Evolutionary conservation across 2,113 vertebrate genomes (phyloP).

Genomic region (Poeciliopsis occidentalis): DNA sequence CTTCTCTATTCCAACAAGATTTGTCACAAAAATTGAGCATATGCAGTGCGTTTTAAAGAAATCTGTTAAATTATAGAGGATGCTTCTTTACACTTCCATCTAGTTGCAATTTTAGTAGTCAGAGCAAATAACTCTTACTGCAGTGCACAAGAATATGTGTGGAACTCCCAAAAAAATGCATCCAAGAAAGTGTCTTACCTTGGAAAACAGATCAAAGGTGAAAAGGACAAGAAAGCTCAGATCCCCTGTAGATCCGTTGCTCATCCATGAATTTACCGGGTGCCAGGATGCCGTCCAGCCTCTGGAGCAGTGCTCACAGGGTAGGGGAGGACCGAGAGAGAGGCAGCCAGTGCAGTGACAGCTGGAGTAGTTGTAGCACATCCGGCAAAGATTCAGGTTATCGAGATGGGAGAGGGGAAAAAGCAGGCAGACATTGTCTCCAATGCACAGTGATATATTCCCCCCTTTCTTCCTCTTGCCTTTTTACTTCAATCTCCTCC

Average conservation of each 20-base stretch:
- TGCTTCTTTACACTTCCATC: constrained; percentile 26
- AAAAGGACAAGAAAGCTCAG: constrained; percentile 72
- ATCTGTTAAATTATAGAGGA: constrained; percentile 16
- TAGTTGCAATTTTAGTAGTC: constrained; percentile 1
- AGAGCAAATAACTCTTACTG: constrained; percentile 23
- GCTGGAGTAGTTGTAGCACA: constrained; percentile 77
- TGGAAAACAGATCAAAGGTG: constrained; percentile 74
- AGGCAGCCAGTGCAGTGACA: constrained; percentile 71
- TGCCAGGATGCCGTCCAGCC: constrained; percentile 62
- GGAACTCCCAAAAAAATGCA: constrained; percentile 35
- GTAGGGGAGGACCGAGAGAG: constrained; percentile 56
- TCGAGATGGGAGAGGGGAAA: constrained; percentile 45
- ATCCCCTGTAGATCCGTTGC: constrained; percentile 63
- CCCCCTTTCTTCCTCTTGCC: constrained; percentile 30
- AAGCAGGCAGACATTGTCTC: constrained; percentile 65
- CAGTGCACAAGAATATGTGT: constrained; percentile 36
- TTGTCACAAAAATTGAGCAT: constrained; percentile 37
- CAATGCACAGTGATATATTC: constrained; percentile 50
- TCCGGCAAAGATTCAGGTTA: constrained; percentile 69
- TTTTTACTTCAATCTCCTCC: constrained; percentile 34
- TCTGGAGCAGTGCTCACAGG: constrained; percentile 60
- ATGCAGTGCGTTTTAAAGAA: constrained; percentile 29
- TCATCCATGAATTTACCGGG: constrained; percentile 69
- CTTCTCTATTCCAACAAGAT: constrained; percentile 46
- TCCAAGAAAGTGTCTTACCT: constrained; percentile 68